Evolutionary conservation across 2,797 vertebrate species (phyloP).

Genomic region (Hippopotamyrus pictus): DNA sequence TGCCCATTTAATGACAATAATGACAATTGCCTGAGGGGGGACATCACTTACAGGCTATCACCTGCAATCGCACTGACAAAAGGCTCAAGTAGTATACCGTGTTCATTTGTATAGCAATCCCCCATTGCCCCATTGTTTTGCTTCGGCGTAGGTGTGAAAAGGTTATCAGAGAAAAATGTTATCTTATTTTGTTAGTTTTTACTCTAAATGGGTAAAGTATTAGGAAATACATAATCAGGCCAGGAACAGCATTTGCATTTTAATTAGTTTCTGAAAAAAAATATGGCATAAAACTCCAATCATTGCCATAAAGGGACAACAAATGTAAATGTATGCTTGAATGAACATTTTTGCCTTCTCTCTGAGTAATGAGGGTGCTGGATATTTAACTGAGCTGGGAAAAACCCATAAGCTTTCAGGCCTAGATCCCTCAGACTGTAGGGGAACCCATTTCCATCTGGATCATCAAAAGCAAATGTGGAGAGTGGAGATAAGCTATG

Average conservation of each 20-base stretch:
- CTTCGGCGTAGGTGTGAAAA: constrained; percentile 45
- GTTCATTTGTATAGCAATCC: constrained; percentile 14
- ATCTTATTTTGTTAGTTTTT: constrained; percentile 1
- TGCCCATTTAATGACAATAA: constrained; percentile 50
- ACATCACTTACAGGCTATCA: constrained; percentile 55
- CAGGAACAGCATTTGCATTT: neutral
- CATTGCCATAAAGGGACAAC: neutral
- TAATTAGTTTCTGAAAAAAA: neutral
- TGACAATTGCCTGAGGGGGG: constrained; percentile 55
- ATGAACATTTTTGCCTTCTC: neutral
- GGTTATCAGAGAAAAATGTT: constrained; percentile 7
- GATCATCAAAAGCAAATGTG: neutral
- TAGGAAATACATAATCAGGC: neutral
- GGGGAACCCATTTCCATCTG: constrained; percentile 3
- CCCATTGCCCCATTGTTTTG: neutral
- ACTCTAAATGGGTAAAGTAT: neutral
- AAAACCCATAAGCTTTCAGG: neutral
- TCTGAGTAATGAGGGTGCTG: neutral
- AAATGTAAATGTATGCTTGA: neutral
- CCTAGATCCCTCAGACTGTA: neutral
- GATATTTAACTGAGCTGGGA: neutral
- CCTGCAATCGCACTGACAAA: constrained; percentile 54
- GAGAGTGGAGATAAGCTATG: neutral
- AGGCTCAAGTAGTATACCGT: constrained; percentile 46
- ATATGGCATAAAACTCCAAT: neutral